Percentiles rank a stretch among this genome's conserved stretches.
phyloP scores from a whole-genome alignment of 2,888 invertebrate species.

The Drosophila rellima region DNA sequence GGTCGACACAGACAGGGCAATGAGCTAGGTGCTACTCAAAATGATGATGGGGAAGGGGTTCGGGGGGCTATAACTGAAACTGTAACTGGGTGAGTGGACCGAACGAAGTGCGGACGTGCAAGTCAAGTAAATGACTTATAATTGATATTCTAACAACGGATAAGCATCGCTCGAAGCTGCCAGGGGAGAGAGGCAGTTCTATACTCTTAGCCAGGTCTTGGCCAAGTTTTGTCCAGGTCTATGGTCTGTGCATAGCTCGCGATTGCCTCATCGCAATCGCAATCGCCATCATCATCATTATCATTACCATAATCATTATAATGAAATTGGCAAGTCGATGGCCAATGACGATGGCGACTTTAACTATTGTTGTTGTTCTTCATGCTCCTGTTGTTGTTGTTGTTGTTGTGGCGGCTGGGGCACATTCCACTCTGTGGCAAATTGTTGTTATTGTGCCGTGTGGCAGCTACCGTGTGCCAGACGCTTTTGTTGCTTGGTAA shows the following conservation, averaged over 20 bases:
- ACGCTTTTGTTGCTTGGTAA: constrained; percentile 62
- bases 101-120: constrained; percentile 65
- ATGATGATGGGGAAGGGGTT: constrained; percentile 14
- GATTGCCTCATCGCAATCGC: constrained; percentile 29
- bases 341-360: constrained; percentile 45
- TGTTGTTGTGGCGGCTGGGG: constrained; percentile 1
- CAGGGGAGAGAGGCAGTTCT: not conserved
- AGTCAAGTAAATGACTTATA: constrained; percentile 78
- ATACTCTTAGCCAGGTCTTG: not conserved
- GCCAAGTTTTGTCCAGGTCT: not conserved
- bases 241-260: not conserved
- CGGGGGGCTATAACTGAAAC: constrained; percentile 29
- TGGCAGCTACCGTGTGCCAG: constrained; percentile 59
- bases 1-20: not conserved
- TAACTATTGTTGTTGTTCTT: too few species aligned
- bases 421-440: constrained; percentile 51
- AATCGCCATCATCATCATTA: constrained; percentile 34
- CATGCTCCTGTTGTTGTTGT: not conserved
- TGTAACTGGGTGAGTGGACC: constrained; percentile 66
- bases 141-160: constrained; percentile 83
- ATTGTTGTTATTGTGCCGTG: constrained; percentile 52
- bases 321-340: constrained; percentile 62
- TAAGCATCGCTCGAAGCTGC: constrained; percentile 58
- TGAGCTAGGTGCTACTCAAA: constrained; percentile 14
- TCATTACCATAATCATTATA: constrained; percentile 75